Conservation (phyloP, 92 coral and sea anemone genomes). For the Actinernus sp. region DNA sequence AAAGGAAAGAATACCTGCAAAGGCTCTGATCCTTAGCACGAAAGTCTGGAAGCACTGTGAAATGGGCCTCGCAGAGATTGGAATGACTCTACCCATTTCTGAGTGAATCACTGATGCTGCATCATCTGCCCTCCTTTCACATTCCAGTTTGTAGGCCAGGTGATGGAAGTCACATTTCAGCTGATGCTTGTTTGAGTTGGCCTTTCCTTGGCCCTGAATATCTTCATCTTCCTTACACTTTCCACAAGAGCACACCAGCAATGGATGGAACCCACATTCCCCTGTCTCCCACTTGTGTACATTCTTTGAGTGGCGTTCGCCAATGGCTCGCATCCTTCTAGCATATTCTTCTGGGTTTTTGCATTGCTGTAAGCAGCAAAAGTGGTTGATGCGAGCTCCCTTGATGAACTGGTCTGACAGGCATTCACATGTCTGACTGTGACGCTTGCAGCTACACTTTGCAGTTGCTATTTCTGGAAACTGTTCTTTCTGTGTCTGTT, state of each 20-base stretch:
- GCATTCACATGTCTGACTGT: neutral
- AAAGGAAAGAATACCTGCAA: too few species aligned
- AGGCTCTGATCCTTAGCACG: constrained; percentile 49
- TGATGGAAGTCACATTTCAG: constrained; percentile 45
- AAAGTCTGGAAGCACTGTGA: constrained; percentile 36
- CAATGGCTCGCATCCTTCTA: constrained; percentile 43
- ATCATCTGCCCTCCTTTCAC: constrained; percentile 47
- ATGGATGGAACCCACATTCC: constrained; percentile 38
- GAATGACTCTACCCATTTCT: constrained; percentile 38
- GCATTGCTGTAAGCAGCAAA: constrained; percentile 1
- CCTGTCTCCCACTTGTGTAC: constrained; percentile 61
- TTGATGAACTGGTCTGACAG: neutral
- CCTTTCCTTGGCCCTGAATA: constrained; percentile 23
- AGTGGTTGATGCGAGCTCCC: neutral
- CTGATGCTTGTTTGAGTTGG: constrained; percentile 13
- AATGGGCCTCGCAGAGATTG: constrained; percentile 63
- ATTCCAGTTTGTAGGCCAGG: constrained; percentile 48
- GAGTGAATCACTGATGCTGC: constrained; percentile 47
- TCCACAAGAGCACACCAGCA: constrained; percentile 33
- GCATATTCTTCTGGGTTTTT: constrained; percentile 46
- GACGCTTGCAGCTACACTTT: neutral
- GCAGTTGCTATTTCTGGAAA: neutral
- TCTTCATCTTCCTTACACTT: constrained; percentile 28
- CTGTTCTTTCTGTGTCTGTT: neutral
- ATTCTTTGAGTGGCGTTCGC: constrained; percentile 58